These are phyloP conservation scores for Drosophila bipectinata DNA, from an alignment of 1,140 invertebrate species.

Conservation along the genomic window DNA sequence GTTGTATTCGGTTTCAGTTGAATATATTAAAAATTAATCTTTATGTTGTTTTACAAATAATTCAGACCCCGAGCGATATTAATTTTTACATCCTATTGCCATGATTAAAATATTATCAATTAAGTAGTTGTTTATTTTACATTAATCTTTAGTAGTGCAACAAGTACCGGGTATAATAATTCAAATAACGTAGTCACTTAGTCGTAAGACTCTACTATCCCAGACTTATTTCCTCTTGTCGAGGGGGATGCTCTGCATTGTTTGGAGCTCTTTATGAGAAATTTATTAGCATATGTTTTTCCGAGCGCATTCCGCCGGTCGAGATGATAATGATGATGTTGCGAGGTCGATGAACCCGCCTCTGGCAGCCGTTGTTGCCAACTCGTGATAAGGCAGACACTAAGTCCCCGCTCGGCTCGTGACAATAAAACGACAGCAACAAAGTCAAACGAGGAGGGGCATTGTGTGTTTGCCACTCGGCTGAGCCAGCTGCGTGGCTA, in stretches of 20 bases:
- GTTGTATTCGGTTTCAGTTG: constrained; percentile 1
- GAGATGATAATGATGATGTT: background rate
- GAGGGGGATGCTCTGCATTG: constrained; percentile 35
- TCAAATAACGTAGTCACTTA: background rate
- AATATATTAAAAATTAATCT: background rate
- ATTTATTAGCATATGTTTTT: constrained; percentile 66
- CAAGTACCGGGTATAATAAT: no score
- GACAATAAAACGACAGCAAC: constrained; percentile 28
- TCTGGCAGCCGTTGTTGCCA: constrained; percentile 15
- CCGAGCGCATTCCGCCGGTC: constrained; percentile 27
- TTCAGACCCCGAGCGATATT: background rate
- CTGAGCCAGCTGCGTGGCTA: constrained; percentile 40
- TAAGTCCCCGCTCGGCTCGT: constrained; percentile 40
- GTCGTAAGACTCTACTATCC: background rate
- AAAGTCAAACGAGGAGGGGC: constrained; percentile 18
- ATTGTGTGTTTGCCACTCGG: constrained; percentile 52
- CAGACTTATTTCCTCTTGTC: constrained; percentile 6
- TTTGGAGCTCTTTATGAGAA: constrained; percentile 42
- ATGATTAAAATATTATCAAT: background rate
- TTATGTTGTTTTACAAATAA: background rate
- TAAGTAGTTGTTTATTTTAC: no score
- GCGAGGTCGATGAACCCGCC: constrained; percentile 33
- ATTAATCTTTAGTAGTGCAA: no score
- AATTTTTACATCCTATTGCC: background rate
- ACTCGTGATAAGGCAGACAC: constrained; percentile 43